Conservation (phyloP, 2,113 vertebrate species). For the Bagarius yarrelli region DNA sequence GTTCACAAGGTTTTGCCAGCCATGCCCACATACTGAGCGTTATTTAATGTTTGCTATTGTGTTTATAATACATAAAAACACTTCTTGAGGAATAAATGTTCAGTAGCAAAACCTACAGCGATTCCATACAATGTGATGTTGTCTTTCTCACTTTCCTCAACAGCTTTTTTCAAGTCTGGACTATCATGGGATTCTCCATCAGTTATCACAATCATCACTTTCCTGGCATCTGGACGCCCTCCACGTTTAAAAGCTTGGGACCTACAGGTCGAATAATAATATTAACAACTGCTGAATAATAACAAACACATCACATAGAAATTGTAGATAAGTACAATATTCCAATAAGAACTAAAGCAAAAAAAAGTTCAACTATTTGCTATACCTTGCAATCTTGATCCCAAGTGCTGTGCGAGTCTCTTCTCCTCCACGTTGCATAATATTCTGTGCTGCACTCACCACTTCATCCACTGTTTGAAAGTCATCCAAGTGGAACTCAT, state of each 20-base stretch:
- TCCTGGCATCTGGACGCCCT: conserved; percentile 86
- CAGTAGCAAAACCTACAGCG: conserved; percentile 76
- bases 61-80: no score
- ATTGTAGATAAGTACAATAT: not conserved
- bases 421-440: conserved; percentile 89
- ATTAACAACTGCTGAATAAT: not conserved
- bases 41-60: no score
- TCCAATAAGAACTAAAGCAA: not conserved
- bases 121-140: conserved; percentile 94
- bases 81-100: not conserved
- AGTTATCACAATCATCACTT: conserved; percentile 97
- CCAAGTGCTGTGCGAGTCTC: conserved; percentile 91
- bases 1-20: no score
- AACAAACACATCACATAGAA: not conserved
- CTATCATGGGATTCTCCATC: conserved; percentile 97
- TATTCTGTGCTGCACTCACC: conserved; percentile 83
- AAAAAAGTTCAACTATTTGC: not conserved
- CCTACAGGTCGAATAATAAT: conserved; percentile 13
- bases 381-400: conserved; percentile 87
- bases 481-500: conserved; percentile 88
- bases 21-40: no score
- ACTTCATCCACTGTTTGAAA: conserved; percentile 86
- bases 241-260: conserved; percentile 87
- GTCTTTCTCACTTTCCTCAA: conserved; percentile 83
- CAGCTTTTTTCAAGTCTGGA: conserved; percentile 81